A percentile compares a stretch with the other conserved stretches of the same genome.
phyloP scores from a whole-genome alignment of 2,797 vertebrate species.

The Thamnophis elegans region DNA sequence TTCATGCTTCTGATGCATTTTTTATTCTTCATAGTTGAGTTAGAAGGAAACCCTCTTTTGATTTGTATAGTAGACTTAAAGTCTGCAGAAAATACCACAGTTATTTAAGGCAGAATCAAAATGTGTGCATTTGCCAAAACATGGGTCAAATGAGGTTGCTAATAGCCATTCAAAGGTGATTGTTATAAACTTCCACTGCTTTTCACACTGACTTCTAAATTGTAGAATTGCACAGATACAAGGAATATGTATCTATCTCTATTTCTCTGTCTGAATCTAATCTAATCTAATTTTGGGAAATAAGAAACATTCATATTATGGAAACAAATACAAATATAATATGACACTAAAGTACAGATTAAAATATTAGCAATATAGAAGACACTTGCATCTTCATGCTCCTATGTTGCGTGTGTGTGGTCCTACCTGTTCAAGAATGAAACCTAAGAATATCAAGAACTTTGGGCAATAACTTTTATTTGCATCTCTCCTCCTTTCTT shows the following conservation, averaged over 20 bases:
- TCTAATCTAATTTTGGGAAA: background rate
- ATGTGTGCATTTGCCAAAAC: constrained; percentile 22
- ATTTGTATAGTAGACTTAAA: constrained; percentile 20
- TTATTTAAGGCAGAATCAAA: constrained; percentile 27
- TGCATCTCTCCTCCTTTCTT: background rate
- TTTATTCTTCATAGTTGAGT: constrained; percentile 28
- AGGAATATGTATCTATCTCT: background rate
- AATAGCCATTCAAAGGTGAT: background rate
- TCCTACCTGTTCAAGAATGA: background rate
- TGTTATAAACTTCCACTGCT: background rate
- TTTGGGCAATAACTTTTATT: background rate
- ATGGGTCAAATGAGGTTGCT: constrained; percentile 24
- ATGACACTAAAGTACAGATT: background rate
- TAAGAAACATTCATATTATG: background rate
- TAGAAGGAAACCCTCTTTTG: background rate
- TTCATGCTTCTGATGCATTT: constrained; percentile 6
- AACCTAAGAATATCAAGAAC: background rate
- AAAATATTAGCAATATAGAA: background rate
- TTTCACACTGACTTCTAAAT: background rate
- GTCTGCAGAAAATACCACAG: constrained; percentile 27
- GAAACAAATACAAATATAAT: background rate
- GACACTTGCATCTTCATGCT: background rate
- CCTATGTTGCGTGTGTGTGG: background rate
- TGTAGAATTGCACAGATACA: background rate
- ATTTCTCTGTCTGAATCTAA: background rate